Conservation (phyloP, 2,888 invertebrate species). For the Proisotoma minuta region DNA sequence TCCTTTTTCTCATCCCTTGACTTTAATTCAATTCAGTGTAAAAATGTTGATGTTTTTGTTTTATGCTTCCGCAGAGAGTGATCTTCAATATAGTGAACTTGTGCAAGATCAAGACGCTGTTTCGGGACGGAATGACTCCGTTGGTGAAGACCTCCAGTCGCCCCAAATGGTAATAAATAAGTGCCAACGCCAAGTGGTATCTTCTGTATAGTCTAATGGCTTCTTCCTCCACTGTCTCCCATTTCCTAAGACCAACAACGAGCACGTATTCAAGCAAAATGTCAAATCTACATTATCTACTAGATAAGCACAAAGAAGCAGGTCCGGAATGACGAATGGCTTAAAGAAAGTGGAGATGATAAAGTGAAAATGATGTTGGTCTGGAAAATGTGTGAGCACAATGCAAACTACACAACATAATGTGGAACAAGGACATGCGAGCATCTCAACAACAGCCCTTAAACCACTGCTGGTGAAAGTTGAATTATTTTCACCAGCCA, state of each 20-base stretch:
- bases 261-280: conserved; percentile 5
- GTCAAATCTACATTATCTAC: conserved; percentile 1
- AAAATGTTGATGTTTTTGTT: background rate
- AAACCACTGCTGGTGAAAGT: too few relatives aligned
- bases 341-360: background rate
- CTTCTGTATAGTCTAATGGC: background rate
- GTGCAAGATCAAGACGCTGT: conserved; percentile 84
- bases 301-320: background rate
- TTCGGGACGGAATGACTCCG: conserved; percentile 85
- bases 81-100: conserved; percentile 96
- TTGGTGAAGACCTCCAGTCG: conserved; percentile 85
- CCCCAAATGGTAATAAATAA: conserved; percentile 72
- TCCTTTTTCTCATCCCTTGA: too few relatives aligned
- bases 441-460: too few relatives aligned
- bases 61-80: conserved; percentile 65
- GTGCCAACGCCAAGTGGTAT: conserved; percentile 3
- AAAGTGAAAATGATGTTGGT: background rate
- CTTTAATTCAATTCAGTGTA: background rate
- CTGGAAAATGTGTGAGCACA: background rate
- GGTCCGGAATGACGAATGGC: background rate
- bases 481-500: too few relatives aligned
- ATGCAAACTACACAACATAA: too few relatives aligned
- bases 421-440: too few relatives aligned
- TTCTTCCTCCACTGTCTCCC: background rate
- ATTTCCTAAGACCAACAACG: too few relatives aligned